phyloP scores from a whole-genome alignment of 2,888 invertebrate species.

The Apamea epomidion region DNA sequence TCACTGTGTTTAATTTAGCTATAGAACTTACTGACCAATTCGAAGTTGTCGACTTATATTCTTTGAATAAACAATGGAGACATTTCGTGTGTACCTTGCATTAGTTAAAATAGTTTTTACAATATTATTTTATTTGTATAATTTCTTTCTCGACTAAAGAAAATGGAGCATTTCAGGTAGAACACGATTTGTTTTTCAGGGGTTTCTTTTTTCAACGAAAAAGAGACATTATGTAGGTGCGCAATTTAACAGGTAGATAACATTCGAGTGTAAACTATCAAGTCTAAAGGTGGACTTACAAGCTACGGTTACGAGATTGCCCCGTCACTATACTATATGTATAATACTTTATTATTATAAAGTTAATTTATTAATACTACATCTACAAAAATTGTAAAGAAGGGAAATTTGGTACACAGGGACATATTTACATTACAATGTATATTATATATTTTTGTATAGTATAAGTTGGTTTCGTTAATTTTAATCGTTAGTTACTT shows the following conservation, averaged over 20 bases:
- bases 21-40: slow-evolving; percentile 46
- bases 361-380: slow-evolving; percentile 73
- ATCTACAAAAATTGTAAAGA: slow-evolving; percentile 89
- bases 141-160: slow-evolving; percentile 22
- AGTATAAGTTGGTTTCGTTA: slow-evolving; percentile 85
- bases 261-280: slow-evolving; percentile 55
- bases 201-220: slow-evolving; percentile 15
- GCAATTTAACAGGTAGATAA: slow-evolving; percentile 89
- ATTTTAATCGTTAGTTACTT: slow-evolving; percentile 76
- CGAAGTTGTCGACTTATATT: slow-evolving; percentile 45
- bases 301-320: slow-evolving; percentile 36
- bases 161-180: slow-evolving; percentile 40
- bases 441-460: slow-evolving; percentile 87
- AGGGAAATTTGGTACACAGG: slow-evolving; percentile 89
- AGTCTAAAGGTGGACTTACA: slow-evolving; percentile 55
- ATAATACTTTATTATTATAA: slow-evolving; percentile 57
- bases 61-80: slow-evolving; percentile 47
- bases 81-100: slow-evolving; percentile 52
- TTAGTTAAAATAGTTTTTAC: slow-evolving; percentile 49
- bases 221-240: slow-evolving; percentile 70
- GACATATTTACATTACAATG: slow-evolving; percentile 86
- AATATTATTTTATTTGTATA: slow-evolving; percentile 76
- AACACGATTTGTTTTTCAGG: slow-evolving; percentile 15
- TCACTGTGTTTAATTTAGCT: slow-evolving; percentile 58
- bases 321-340: slow-evolving; percentile 48